Evolutionary conservation across 2,113 vertebrate species (phyloP).

Genomic region (Morone saxatilis): DNA sequence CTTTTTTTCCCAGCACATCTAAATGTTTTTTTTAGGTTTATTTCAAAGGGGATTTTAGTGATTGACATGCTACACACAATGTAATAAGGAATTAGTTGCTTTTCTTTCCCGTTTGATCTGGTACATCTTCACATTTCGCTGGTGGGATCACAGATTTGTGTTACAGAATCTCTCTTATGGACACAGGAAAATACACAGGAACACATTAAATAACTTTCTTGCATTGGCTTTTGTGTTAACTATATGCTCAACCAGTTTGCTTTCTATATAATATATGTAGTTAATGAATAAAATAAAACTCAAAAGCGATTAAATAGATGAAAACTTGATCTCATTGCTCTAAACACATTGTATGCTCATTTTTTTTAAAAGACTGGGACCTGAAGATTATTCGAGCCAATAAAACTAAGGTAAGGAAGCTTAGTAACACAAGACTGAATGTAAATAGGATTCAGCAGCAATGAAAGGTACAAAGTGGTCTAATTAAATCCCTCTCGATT

Average conservation of each 20-base stretch:
- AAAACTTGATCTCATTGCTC: conserved; percentile 25
- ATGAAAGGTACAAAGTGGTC: conserved; percentile 79
- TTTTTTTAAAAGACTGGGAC: conserved; percentile 5
- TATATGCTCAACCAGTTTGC: background rate
- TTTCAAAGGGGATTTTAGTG: conserved; percentile 65
- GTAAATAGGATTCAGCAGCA: conserved; percentile 72
- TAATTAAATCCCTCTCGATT: conserved; percentile 74
- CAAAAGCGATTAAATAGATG: conserved; percentile 11
- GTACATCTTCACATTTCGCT: conserved; percentile 1
- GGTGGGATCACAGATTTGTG: conserved; percentile 15
- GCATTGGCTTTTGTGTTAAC: background rate
- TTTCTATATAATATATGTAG: background rate
- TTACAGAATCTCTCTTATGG: background rate
- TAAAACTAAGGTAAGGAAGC: conserved; percentile 53
- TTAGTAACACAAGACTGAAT: conserved; percentile 64
- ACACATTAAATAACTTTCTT: background rate
- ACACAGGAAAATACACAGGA: background rate
- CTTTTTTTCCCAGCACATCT: conserved; percentile 64
- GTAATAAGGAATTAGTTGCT: conserved; percentile 37
- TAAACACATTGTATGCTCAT: background rate
- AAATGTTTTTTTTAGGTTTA: conserved; percentile 45
- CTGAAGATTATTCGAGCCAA: conserved; percentile 57
- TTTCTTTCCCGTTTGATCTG: conserved; percentile 22
- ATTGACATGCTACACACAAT: conserved; percentile 54
- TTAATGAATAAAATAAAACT: conserved; percentile 9